Base-by-base conservation (phyloP, 2,888 invertebrate species). In the Cryptus viduatorius region DNA sequence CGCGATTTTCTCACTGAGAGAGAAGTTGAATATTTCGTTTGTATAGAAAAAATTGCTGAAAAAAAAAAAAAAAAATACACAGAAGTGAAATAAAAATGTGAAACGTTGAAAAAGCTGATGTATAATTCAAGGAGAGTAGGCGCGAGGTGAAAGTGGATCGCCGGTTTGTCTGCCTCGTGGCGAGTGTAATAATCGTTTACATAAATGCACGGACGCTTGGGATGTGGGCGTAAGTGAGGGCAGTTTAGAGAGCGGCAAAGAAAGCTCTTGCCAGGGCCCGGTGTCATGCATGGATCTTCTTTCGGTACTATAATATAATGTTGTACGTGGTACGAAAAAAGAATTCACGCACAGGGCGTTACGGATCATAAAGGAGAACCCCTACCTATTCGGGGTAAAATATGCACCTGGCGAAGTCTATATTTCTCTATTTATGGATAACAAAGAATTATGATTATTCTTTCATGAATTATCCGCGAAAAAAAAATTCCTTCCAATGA, bases 101-200 rank as follows among this genome's bases (percentile, higher is more conserved):
- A 76, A 83, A 81, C 61, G 80, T 83, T 85, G 78, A 79, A 84
- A 79, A 75, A 75, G 78, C 75, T 69, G 56, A 80, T 86, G 82
- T 73, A 84, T 84, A 76, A 86, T 86, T 86, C 86, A 86, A 50
- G 29, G 53, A 75, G 19, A 19, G 48, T 69, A 16, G 48, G 69
- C 7, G 12, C 59, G 3, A 71, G 56, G 31, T 44, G 10, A 68
- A 48, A 72, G 75, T 24, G 69, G 37, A 69, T 68, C 67, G 68
- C 64, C 68, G 53, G 79, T 68, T 76, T 42, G 53, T 61, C 50
- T 48, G 61, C 44, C 48, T 77, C 59, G 29, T 16, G 19, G 53
- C 24, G 50, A 64, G 46, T 69, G 64, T 81, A 84, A 86, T 84
- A 84, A 84, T 84, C 82, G 84, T 82, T 82, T 86, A 82, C 82